Percentiles rank a stretch among this genome's conserved stretches.
Conservation (phyloP, 2,113 vertebrate genomes). For the Aythya baeri region DNA sequence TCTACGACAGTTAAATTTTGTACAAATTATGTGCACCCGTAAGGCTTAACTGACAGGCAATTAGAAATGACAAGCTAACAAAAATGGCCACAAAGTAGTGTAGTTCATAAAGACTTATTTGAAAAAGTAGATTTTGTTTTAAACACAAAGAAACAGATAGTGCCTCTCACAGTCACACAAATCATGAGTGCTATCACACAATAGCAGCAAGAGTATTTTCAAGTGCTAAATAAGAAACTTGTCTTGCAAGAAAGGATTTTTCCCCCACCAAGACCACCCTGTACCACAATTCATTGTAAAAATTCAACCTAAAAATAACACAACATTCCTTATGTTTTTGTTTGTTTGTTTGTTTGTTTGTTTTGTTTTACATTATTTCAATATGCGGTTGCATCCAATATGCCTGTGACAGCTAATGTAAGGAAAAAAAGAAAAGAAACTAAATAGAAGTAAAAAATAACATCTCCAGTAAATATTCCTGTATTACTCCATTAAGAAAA, state of each 20-base stretch:
- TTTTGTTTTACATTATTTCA: background rate
- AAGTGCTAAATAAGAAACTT: background rate
- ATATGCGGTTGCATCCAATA: background rate
- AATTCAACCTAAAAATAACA: background rate
- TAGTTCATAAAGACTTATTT: too few species aligned
- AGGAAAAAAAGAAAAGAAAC: background rate
- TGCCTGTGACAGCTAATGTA: background rate
- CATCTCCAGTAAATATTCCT: background rate
- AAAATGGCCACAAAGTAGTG: too few species aligned
- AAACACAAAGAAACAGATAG: too few species aligned
- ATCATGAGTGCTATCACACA: too few species aligned
- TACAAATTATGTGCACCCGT: too few species aligned
- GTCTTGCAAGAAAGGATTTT: background rate
- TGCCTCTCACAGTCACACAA: too few species aligned
- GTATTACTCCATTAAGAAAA: background rate
- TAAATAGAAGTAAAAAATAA: background rate
- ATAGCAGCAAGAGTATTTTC: background rate
- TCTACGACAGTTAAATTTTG: too few species aligned
- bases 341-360: too few species aligned
- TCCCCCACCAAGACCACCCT: background rate
- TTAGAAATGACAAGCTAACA: too few species aligned
- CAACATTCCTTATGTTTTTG: background rate
- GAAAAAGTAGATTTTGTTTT: too few species aligned
- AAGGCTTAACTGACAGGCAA: too few species aligned
- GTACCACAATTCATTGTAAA: background rate